These are phyloP conservation scores for Pongo pygmaeus DNA, from an alignment of 2,113 vertebrate genomes.

Conservation along the genomic window DNA sequence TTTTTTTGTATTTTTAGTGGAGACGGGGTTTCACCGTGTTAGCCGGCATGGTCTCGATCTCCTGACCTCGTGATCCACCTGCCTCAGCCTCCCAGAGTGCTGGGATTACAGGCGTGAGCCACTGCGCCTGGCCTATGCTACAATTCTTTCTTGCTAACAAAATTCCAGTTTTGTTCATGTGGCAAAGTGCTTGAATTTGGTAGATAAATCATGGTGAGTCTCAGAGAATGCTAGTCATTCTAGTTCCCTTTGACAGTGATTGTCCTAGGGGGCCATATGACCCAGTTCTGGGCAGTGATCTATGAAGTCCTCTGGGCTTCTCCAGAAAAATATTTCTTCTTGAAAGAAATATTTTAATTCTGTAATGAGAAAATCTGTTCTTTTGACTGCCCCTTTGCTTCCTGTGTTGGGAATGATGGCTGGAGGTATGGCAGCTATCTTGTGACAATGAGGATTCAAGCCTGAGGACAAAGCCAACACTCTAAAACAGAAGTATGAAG, in stretches of 20 bases:
- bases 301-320: neutral
- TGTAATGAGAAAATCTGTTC: neutral
- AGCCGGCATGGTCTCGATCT: too few species aligned
- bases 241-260: too few species aligned
- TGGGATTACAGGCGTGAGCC: too few species aligned
- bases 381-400: neutral
- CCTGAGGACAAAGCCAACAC: neutral
- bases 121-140: neutral
- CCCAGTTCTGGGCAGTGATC: neutral
- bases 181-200: neutral
- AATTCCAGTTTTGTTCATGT: neutral
- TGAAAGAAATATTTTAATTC: neutral
- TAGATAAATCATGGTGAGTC: neutral
- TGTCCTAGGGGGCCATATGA: neutral
- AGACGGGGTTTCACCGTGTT: too few species aligned
- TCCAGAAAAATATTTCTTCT: neutral
- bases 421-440: neutral
- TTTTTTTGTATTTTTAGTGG: too few species aligned
- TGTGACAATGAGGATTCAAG: neutral
- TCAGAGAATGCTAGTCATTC: neutral
- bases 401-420: neutral
- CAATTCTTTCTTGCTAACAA: neutral
- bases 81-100: too few species aligned
- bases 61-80: too few species aligned
- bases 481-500: neutral